These are phyloP conservation scores for Aspidiotus destructor DNA, from an alignment of 2,888 invertebrate genomes.

Conservation along the genomic window DNA sequence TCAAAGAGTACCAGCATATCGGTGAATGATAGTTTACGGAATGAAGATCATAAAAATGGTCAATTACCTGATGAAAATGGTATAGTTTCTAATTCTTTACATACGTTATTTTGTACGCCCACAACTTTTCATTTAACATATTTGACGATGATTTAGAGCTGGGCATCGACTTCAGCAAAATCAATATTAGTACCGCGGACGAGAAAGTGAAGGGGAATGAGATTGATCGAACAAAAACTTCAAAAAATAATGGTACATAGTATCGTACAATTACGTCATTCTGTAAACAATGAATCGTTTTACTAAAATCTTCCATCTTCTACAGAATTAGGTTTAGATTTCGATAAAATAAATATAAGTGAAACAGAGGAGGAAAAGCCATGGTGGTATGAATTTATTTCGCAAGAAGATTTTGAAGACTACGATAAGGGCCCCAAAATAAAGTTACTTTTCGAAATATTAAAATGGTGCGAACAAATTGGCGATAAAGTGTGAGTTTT, in stretches of 20 bases:
- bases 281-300: too few relatives aligned
- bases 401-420: conserved; percentile 68
- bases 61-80: conserved; percentile 11
- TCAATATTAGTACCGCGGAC: too few relatives aligned
- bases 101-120: not conserved
- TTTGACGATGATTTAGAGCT: too few relatives aligned
- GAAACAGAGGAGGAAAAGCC: not conserved
- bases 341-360: conserved; percentile 27
- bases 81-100: not conserved
- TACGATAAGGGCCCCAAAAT: conserved; percentile 70
- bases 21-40: not conserved
- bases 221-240: too few relatives aligned
- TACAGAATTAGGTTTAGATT: conserved; percentile 30
- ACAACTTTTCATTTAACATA: not conserved
- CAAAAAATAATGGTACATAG: too few relatives aligned
- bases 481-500: conserved; percentile 83
- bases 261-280: too few relatives aligned
- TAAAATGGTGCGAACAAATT: conserved; percentile 83
- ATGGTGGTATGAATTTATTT: conserved; percentile 77
- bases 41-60: not conserved
- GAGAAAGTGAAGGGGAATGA: too few relatives aligned
- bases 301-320: not conserved
- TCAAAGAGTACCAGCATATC: conserved; percentile 36
- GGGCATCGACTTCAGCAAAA: too few relatives aligned
- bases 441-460: conserved; percentile 70